Evolutionary conservation across 2,888 invertebrate genomes (phyloP), one percentile per base, ranked within the genome.

Genomic region (Spatulosminthurus flaviceps): DNA sequence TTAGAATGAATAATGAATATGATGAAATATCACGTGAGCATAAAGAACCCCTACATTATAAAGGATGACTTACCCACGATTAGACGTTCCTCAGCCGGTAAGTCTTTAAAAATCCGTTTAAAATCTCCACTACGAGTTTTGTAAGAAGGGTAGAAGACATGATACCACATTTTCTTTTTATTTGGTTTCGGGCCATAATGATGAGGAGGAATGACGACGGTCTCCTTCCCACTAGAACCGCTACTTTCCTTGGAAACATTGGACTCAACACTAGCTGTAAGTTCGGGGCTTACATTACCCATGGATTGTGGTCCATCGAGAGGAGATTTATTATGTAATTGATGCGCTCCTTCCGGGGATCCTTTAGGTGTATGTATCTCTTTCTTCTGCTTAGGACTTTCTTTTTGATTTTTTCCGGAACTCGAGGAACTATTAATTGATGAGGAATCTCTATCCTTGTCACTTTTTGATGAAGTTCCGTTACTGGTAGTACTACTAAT

Each of bases 111-210:
- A 82, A 96, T 92, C 87, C 93, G 91, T 87, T 94, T 95, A 88
- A 97, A 97, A 88, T 97, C 96, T 86, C 95, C 95, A 4, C 94
- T 94, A 85, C 95, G 91, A 81, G 95, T 95, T 89, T 97, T 97
- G 88, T 98, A 98, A 0, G 95, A 96, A 51, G 97, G 96, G 82
- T 82, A 73, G 34, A 85, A 85, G n/a, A 85, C 84, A 83, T 86
- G 81, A 85, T 86, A 86, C 86, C 86, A 87, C 79, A 86, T 85
- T 83, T 86, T 86, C 82, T 86, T 86, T 66, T 84, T 84, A 64
- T 69, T 73, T 7, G 79, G 79, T 51, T 75, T 70, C 2, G 73
- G 67, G 60, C 67, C 74, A 61, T 80, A 80, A 29, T 42, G n/a
- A n/a, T n/a, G 75, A 19, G 66, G 41, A 21, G 34, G 22, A 29